A percentile compares a stretch with the other conserved stretches of the same genome.
phyloP scores from a whole-genome alignment of 2,888 invertebrate genomes.

The Anarsia innoxiella region DNA sequence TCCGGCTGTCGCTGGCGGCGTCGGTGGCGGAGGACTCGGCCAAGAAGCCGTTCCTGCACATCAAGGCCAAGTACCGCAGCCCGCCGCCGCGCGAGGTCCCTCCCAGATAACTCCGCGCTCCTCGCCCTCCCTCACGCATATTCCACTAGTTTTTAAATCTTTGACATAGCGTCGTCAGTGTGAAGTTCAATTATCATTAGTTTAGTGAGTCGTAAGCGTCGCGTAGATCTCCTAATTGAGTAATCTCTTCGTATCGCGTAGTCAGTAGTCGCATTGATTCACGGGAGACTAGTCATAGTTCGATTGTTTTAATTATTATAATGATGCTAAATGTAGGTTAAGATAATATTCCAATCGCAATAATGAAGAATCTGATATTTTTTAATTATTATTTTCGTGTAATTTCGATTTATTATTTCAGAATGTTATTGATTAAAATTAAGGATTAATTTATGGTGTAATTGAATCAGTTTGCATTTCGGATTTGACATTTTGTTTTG shows the following conservation, averaged over 20 bases:
- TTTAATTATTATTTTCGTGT: conserved; percentile 19
- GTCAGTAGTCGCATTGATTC: conserved; percentile 32
- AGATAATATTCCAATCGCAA: conserved; percentile 35
- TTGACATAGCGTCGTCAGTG: conserved; percentile 9
- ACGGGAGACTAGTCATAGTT: conserved; percentile 55
- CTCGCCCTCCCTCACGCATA: too few relatives aligned
- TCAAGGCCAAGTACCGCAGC: conserved; percentile 83
- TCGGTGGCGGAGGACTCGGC: conserved; percentile 47
- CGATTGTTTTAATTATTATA: conserved; percentile 28
- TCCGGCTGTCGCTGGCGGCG: conserved; percentile 58
- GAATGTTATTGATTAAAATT: not conserved
- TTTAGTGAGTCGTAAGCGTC: conserved; percentile 35
- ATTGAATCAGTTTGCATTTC: not conserved
- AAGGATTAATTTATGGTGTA: not conserved
- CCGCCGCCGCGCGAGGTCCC: conserved; percentile 78
- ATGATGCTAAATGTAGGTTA: conserved; percentile 29
- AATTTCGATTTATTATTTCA: conserved; percentile 17
- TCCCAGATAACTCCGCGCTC: conserved; percentile 56
- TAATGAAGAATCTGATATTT: conserved; percentile 22
- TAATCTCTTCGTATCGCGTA: conserved; percentile 43
- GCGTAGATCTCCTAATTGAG: conserved; percentile 52
- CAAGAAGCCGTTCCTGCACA: conserved; percentile 78
- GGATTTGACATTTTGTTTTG: conserved; percentile 5
- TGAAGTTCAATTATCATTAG: conserved; percentile 21
- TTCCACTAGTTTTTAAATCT: conserved; percentile 52